Conservation (phyloP, 2,113 vertebrate species). For the Uria lomvia region DNA sequence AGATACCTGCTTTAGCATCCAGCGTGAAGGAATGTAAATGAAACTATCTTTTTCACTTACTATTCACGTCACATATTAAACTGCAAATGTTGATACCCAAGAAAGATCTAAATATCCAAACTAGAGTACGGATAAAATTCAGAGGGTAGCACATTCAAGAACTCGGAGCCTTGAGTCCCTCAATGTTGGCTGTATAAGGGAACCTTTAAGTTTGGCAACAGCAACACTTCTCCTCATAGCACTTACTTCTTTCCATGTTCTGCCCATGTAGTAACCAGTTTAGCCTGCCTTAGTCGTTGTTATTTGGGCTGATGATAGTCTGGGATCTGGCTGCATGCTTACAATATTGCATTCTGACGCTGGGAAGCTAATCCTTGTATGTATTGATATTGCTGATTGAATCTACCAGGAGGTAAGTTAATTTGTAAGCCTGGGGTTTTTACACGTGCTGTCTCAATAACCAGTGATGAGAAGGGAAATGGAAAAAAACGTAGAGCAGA, state of each 20-base stretch:
- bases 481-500: neutral
- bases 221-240: neutral
- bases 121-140: neutral
- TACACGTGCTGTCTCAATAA: neutral
- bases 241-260: neutral
- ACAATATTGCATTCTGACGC: neutral
- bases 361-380: neutral
- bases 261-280: neutral
- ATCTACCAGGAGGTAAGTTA: conserved; percentile 57
- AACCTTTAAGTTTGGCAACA: neutral
- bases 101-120: neutral
- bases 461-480: neutral
- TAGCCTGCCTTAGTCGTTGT: neutral
- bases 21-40: neutral
- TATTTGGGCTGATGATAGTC: neutral
- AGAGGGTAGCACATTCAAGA: neutral
- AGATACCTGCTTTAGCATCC: neutral
- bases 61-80: neutral
- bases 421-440: conserved; percentile 17
- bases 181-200: neutral
- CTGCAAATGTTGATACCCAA: neutral
- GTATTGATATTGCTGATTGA: conserved; percentile 15
- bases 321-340: neutral
- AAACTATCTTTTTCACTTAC: neutral
- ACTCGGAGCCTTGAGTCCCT: neutral